A percentile compares a stretch with the other conserved stretches of the same genome.
Evolutionary conservation across 2,888 invertebrate genomes (phyloP).

Genomic region (Drosophila atripex): DNA sequence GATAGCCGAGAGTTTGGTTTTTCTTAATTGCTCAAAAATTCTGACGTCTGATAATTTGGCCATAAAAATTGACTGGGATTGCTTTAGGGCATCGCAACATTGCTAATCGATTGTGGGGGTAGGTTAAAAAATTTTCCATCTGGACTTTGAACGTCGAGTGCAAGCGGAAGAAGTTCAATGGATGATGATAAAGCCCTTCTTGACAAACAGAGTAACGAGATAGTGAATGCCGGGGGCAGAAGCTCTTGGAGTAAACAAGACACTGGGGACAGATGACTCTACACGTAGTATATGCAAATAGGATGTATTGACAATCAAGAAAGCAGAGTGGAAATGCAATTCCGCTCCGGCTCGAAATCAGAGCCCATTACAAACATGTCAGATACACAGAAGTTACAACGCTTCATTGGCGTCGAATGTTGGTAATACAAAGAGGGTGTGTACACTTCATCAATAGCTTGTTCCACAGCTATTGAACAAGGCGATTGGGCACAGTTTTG

Average conservation of each 20-base stretch:
- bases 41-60: conserved; percentile 19
- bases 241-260: conserved; percentile 34
- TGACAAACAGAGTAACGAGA: conserved; percentile 10
- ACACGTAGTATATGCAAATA: conserved; percentile 6
- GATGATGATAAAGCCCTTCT: conserved; percentile 27
- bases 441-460: conserved; percentile 14
- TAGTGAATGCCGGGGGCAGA: conserved; percentile 18
- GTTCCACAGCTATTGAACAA: not conserved
- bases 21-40: conserved; percentile 35
- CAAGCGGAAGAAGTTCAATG: conserved; percentile 32
- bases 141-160: conserved; percentile 21
- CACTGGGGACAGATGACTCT: conserved; percentile 49
- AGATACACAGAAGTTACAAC: conserved; percentile 12
- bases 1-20: conserved; percentile 29
- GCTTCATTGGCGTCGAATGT: conserved; percentile 28
- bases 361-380: conserved; percentile 9
- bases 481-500: conserved; percentile 1
- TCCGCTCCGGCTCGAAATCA: conserved; percentile 25
- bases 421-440: conserved; percentile 21
- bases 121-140: conserved; percentile 56
- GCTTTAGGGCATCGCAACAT: conserved; percentile 18
- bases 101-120: conserved; percentile 60
- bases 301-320: conserved; percentile 7
- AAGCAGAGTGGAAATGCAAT: conserved; percentile 10
- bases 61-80: conserved; percentile 41